Base-by-base conservation (phyloP, 2,888 invertebrate genomes). In the Craniophora ligustri region DNA sequence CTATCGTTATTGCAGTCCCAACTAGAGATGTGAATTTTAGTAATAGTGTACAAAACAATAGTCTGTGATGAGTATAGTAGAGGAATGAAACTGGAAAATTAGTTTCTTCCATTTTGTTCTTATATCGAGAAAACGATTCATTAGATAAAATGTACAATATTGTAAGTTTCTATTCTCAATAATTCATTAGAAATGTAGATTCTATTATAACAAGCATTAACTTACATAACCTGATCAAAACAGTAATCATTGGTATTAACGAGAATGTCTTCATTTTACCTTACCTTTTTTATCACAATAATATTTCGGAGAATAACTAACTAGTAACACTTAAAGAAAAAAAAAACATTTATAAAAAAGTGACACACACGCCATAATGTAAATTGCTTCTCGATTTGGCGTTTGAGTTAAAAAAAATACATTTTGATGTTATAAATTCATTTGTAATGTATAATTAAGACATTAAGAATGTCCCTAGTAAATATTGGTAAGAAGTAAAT, bases 341-440 rank as follows among this genome's bases (percentile, higher is more conserved):
- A 69, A 88, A 89, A 86, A 86, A 84, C 77, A 79, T 77, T 81
- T 78, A 79, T 75, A 85, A 87, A 88, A 90, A 92, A 92, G 88
- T 93, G 92, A 92, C 92, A 93, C 92, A 93, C 93, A 93, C 93
- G 92, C 93, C 92, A 92, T 92, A 92, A 92, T 93, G 93, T 92
- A 92, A 92, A 92, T 93, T 90, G 88, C 87, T 87, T 89, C 85
- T 89, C 83, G 84, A 87, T 91, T 92, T 92, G 92, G 92, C 92
- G 90, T 92, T 92, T 89, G 83, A 84, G 86, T 87, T 85, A 85
- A 86, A 86, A 82, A 87, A 81, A 79, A 36, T 87, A 85, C 84
- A 86, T 87, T 88, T 90, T 85, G 72, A 88, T 88, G 89, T 71
- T 87, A 82, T 69, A 79, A 82, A 76, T 82, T 83, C 75, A 72